These are phyloP conservation scores for Leptura quadrifasciata DNA, from an alignment of 2,888 invertebrate genomes.

Conservation along the genomic window DNA sequence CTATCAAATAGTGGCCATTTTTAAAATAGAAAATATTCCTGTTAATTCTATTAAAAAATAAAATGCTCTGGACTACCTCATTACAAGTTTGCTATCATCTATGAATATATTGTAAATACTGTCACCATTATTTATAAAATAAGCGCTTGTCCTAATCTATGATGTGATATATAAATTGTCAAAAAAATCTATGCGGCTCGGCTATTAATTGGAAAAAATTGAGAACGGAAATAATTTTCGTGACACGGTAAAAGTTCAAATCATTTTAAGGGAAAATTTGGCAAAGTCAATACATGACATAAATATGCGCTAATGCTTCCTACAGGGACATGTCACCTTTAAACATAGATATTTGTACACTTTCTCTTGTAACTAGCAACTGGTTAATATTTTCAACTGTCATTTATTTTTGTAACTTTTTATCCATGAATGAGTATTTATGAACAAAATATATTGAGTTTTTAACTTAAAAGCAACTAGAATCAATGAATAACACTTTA, in stretches of 20 bases:
- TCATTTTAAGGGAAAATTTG: background rate
- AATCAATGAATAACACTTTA: too few relatives aligned
- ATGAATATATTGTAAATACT: background rate
- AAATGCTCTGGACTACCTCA: constrained; percentile 15
- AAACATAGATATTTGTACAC: too few relatives aligned
- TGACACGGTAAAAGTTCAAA: background rate
- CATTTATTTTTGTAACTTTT: too few relatives aligned
- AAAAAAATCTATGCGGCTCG: constrained; percentile 10
- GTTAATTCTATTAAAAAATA: constrained; percentile 15
- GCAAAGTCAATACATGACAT: background rate
- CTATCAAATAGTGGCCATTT: background rate
- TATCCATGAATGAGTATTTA: too few relatives aligned
- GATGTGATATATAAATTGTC: constrained; percentile 14
- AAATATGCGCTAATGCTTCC: background rate
- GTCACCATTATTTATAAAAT: constrained; percentile 1
- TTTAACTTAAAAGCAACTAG: too few relatives aligned
- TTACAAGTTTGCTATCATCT: constrained; percentile 26
- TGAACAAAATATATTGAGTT: too few relatives aligned
- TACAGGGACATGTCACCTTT: too few relatives aligned
- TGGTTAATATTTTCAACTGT: too few relatives aligned
- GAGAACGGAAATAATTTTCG: background rate
- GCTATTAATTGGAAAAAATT: background rate
- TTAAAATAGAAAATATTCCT: constrained; percentile 15
- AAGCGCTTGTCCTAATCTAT: constrained; percentile 6
- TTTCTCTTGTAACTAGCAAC: too few relatives aligned